Evolutionary conservation across 2,113 vertebrate genomes (phyloP).

Genomic region (Etheostoma spectabile): DNA sequence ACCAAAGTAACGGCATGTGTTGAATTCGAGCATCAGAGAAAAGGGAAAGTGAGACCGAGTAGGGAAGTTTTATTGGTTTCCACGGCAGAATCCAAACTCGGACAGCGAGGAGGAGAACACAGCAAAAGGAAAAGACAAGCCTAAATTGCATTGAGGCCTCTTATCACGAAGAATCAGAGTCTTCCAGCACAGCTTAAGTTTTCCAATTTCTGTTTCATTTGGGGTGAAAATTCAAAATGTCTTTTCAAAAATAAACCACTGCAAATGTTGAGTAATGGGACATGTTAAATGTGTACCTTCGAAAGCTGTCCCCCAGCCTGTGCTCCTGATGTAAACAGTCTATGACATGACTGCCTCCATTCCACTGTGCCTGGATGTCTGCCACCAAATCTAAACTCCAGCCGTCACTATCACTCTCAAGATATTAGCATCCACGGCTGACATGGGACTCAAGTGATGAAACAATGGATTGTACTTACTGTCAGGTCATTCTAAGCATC

Average conservation of each 20-base stretch:
- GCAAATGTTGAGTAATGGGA: conserved; percentile 20
- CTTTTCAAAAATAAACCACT: conserved; percentile 4
- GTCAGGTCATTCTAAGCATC: conserved; percentile 74
- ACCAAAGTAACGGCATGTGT: too few species aligned
- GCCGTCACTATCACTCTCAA: conserved; percentile 61
- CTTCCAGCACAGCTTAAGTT: conserved; percentile 7
- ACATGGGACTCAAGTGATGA: conserved; percentile 59
- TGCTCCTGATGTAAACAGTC: conserved; percentile 51
- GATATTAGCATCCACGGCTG: conserved; percentile 64
- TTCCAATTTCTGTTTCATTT: conserved; percentile 18
- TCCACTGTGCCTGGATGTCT: conserved; percentile 40
- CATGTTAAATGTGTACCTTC: conserved; percentile 30
- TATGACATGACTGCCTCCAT: conserved; percentile 42
- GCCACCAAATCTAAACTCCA: conserved; percentile 52
- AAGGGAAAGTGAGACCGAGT: too few species aligned
- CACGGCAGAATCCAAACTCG: too few species aligned
- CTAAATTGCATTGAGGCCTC: too few species aligned
- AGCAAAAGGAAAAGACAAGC: too few species aligned
- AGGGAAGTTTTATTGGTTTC: too few species aligned
- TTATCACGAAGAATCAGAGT: background rate
- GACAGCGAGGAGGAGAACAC: too few species aligned
- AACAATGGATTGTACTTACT: conserved; percentile 81
- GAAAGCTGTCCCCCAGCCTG: background rate
- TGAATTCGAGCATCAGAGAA: too few species aligned
- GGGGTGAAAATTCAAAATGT: conserved; percentile 12